phyloP scores from a whole-genome alignment of 2,888 invertebrate genomes.

The Parascotia fuliginaria region DNA sequence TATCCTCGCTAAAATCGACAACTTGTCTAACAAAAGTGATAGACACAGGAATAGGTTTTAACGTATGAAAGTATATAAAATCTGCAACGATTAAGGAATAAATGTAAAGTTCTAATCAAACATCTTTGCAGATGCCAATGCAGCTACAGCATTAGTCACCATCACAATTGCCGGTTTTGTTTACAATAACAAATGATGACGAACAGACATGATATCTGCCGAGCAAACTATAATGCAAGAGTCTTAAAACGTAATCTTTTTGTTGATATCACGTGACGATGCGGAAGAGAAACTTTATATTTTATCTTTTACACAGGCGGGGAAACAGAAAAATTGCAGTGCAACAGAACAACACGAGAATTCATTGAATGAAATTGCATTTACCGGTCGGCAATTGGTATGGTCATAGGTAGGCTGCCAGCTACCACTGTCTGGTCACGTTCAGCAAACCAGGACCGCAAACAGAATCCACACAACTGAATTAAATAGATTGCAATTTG shows the following conservation, averaged over 20 bases:
- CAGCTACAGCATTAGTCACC: constrained; percentile 53
- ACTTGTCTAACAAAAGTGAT: too few relatives aligned
- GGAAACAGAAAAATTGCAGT: constrained; percentile 31
- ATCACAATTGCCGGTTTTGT: constrained; percentile 56
- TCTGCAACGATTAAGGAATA: too few relatives aligned
- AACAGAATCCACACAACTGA: constrained; percentile 71
- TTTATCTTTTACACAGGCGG: constrained; percentile 20
- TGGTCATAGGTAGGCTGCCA: constrained; percentile 63
- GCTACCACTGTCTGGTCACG: constrained; percentile 81
- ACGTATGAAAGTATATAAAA: too few relatives aligned
- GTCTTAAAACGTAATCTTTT: constrained; percentile 24
- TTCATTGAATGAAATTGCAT: constrained; percentile 56
- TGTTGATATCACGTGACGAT: constrained; percentile 26
- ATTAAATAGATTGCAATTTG: constrained; percentile 68
- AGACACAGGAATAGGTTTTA: too few relatives aligned
- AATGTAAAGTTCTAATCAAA: constrained; percentile 53
- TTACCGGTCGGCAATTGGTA: constrained; percentile 61
- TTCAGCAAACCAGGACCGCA: constrained; percentile 80
- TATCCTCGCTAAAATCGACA: too few relatives aligned
- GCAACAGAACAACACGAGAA: constrained; percentile 34
- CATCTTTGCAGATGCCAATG: constrained; percentile 51
- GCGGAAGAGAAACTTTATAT: constrained; percentile 14
- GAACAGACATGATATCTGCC: constrained; percentile 43
- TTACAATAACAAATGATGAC: constrained; percentile 70
- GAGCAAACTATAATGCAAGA: constrained; percentile 19